These are phyloP conservation scores for Amphibalanus amphitrite DNA, from an alignment of 1,140 invertebrate species.

Conservation along the genomic window DNA sequence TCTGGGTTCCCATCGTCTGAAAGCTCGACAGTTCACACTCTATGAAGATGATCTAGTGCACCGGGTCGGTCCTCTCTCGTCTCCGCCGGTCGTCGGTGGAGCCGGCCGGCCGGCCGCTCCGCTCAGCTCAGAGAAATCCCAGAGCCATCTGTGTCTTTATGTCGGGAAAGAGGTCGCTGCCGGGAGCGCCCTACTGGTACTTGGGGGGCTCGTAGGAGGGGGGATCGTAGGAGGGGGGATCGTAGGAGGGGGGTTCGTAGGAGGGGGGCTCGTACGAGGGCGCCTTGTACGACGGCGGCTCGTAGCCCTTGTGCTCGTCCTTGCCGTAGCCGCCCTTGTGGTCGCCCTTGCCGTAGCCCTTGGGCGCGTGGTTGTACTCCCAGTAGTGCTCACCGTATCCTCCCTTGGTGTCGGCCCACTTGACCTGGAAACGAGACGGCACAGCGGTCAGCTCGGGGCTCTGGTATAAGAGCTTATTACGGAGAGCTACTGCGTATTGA, in stretches of 20 bases:
- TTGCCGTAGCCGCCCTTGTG: slow-evolving; percentile 6
- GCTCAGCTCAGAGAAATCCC: background rate
- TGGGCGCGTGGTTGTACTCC: slow-evolving; percentile 26
- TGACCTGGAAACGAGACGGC: slow-evolving; percentile 19
- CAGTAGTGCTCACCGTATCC: slow-evolving; percentile 27
- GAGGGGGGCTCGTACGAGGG: background rate
- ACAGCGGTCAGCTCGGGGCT: no score
- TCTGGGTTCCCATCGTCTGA: no score
- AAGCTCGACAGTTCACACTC: no score
- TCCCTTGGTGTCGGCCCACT: slow-evolving; percentile 25
- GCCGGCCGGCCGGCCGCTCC: no score
- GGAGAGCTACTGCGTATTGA: no score
- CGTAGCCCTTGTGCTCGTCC: background rate
- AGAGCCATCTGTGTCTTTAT: no score
- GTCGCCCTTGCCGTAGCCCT: slow-evolving; percentile 13
- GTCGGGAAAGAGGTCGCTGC: background rate
- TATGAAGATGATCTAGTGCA: no score
- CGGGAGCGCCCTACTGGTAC: background rate
- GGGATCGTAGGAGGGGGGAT: background rate
- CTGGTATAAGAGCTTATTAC: no score
- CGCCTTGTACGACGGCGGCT: background rate
- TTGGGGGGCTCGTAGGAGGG: background rate
- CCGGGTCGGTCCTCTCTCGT: no score
- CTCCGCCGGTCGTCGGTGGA: no score
- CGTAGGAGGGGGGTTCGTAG: background rate